phyloP scores from a whole-genome alignment of 2,888 invertebrate species.

The Drosophila yooni region DNA sequence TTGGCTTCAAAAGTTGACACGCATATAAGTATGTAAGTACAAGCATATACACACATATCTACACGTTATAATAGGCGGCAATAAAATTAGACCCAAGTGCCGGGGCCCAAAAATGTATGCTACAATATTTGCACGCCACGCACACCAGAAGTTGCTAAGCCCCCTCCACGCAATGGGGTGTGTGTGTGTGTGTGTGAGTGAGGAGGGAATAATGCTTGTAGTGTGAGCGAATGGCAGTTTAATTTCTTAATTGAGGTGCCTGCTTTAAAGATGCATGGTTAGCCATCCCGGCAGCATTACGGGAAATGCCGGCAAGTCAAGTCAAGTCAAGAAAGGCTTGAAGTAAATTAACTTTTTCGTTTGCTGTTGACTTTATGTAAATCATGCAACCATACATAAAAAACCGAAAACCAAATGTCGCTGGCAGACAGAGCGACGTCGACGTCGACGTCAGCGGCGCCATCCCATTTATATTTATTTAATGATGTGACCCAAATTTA shows the following conservation, averaged over 20 bases:
- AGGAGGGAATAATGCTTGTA: not conserved
- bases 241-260: constrained; percentile 78
- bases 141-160: constrained; percentile 55
- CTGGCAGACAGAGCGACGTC: constrained; percentile 46
- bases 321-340: constrained; percentile 63
- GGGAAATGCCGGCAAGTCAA: constrained; percentile 49
- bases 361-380: constrained; percentile 74
- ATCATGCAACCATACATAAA: constrained; percentile 56
- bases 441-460: not conserved
- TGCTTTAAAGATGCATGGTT: constrained; percentile 67
- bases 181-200: constrained; percentile 1
- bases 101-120: constrained; percentile 62
- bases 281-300: constrained; percentile 29
- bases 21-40: constrained; percentile 45
- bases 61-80: constrained; percentile 68
- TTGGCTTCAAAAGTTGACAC: constrained; percentile 77
- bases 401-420: constrained; percentile 38
- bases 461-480: constrained; percentile 80
- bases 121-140: constrained; percentile 69
- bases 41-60: constrained; percentile 21
- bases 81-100: constrained; percentile 71
- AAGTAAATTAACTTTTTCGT: constrained; percentile 79
- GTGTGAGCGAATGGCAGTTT: constrained; percentile 55
- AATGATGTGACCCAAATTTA: constrained; percentile 81
- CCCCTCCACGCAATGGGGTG: constrained; percentile 18